Percentiles rank a stretch among this genome's conserved stretches.
Conservation (phyloP, 2,113 vertebrate species). For the Bufo bufo region DNA sequence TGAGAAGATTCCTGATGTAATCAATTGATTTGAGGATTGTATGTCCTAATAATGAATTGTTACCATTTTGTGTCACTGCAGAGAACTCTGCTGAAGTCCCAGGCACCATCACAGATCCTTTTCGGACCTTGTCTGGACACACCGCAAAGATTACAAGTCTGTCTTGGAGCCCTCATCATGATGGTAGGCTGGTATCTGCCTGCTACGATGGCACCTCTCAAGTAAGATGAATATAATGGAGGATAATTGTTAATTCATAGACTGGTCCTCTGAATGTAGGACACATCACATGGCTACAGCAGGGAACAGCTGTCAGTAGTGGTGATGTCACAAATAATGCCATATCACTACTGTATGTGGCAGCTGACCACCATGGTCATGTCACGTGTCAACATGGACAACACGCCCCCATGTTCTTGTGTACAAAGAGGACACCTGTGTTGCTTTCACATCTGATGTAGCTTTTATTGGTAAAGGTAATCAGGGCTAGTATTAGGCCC, state of each 20-base stretch:
- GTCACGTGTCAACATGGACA: too few species aligned
- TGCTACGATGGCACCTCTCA: conserved; percentile 94
- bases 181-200: conserved; percentile 83
- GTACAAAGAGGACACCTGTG: too few species aligned
- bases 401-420: too few species aligned
- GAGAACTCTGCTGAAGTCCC: conserved; percentile 78
- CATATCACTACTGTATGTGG: too few species aligned
- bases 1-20: too few species aligned
- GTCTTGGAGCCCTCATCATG: conserved; percentile 92
- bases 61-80: conserved; percentile 62
- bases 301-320: not conserved
- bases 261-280: not conserved
- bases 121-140: conserved; percentile 86
- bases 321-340: too few species aligned
- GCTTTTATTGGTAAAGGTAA: too few species aligned
- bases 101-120: conserved; percentile 83
- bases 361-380: too few species aligned
- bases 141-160: conserved; percentile 91
- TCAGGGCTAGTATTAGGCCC: too few species aligned
- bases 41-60: not conserved
- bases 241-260: not conserved
- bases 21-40: too few species aligned
- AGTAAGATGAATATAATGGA: conserved; percentile 68
- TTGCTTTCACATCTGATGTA: too few species aligned
- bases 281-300: not conserved